These are phyloP conservation scores for Gymnothorax javanicus DNA, from an alignment of 2,797 vertebrate genomes.

Conservation along the genomic window DNA sequence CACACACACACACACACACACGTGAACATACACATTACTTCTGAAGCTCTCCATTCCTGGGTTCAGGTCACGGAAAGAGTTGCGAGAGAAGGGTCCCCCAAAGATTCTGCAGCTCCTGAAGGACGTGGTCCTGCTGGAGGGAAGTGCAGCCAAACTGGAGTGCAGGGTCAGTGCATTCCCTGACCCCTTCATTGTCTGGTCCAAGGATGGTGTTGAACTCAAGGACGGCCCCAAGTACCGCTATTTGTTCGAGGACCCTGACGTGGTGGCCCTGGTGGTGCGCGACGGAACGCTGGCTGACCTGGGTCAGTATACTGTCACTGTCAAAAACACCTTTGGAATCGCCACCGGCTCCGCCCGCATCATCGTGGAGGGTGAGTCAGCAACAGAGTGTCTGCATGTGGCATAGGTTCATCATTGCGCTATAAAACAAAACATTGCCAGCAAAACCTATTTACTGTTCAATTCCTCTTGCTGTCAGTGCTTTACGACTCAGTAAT, in stretches of 20 bases:
- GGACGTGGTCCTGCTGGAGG: conserved; percentile 67
- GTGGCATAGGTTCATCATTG: background rate
- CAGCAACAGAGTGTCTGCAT: background rate
- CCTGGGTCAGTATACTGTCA: conserved; percentile 69
- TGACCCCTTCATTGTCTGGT: conserved; percentile 70
- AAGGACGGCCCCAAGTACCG: conserved; percentile 68
- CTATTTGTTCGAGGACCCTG: conserved; percentile 69
- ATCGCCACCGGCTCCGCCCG: conserved; percentile 63
- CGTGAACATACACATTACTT: background rate
- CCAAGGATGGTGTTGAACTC: conserved; percentile 66
- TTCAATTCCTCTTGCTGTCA: background rate
- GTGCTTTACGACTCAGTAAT: background rate
- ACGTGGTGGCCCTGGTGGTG: conserved; percentile 66
- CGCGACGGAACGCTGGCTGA: conserved; percentile 60
- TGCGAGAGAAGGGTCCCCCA: conserved; percentile 64
- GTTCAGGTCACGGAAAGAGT: conserved; percentile 64
- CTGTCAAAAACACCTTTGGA: conserved; percentile 68
- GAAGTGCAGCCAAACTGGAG: conserved; percentile 67
- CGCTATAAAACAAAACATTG: background rate
- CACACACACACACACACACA: background rate
- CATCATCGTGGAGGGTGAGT: conserved; percentile 68
- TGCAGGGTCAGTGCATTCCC: conserved; percentile 68
- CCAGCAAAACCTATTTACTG: background rate
- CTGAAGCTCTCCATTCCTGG: background rate
- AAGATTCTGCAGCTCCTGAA: conserved; percentile 69